Conservation (phyloP, 2,888 invertebrate species). For the Cryptosula pallasiana region DNA sequence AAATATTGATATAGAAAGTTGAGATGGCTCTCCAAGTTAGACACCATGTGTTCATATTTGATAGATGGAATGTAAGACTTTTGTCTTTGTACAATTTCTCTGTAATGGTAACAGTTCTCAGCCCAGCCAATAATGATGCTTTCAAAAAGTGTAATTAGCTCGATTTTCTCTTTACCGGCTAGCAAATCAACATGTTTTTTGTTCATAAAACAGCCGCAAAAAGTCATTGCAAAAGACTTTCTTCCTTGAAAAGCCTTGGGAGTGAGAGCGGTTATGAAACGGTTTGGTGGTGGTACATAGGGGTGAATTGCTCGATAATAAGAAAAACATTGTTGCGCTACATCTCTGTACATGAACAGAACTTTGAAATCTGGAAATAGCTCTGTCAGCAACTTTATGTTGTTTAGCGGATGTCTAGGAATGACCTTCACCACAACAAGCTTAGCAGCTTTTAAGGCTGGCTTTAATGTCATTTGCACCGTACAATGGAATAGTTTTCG, state of each 20-base stretch:
- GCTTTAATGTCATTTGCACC: not conserved
- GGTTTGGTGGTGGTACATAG: too few species aligned
- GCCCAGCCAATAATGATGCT: not conserved
- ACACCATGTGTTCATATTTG: too few species aligned
- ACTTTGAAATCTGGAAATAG: not conserved
- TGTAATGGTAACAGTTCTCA: not conserved
- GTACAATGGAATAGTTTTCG: not conserved
- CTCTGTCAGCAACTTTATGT: not conserved
- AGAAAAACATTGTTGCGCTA: not conserved
- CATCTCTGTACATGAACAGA: slow-evolving; percentile 1
- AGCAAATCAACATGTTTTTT: not conserved
- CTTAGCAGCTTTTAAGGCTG: not conserved
- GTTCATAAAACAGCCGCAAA: not conserved
- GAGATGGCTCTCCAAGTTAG: not conserved
- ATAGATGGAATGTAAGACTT: too few species aligned
- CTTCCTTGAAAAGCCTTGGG: not conserved
- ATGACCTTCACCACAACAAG: not conserved
- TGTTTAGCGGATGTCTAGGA: not conserved
- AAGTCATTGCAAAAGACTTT: not conserved
- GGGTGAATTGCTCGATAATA: not conserved
- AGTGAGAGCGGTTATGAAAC: not conserved
- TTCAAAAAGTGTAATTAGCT: not conserved
- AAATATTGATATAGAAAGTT: not conserved
- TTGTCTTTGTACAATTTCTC: too few species aligned
- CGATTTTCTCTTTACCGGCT: not conserved